These are phyloP conservation scores for Actias luna DNA, from an alignment of 2,888 invertebrate genomes.

Conservation along the genomic window DNA sequence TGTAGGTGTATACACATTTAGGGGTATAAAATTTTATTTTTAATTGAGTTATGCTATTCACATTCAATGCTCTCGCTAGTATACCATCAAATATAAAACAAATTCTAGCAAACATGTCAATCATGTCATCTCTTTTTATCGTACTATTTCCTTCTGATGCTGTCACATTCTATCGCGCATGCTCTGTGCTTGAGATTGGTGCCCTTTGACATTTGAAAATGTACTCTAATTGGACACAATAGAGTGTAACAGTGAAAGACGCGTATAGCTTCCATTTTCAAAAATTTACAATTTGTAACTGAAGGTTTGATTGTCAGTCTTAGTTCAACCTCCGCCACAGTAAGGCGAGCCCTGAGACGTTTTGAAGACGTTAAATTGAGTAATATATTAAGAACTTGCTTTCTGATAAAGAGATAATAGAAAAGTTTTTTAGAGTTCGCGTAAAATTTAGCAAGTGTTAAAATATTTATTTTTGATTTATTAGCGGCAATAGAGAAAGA, in stretches of 20 bases:
- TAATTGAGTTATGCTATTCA: not conserved
- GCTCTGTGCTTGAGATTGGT: constrained; percentile 42
- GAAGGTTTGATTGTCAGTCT: constrained; percentile 1
- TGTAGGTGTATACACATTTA: not conserved
- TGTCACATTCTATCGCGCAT: constrained; percentile 57
- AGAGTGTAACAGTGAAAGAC: constrained; percentile 37
- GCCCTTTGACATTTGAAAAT: constrained; percentile 43
- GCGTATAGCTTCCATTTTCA: constrained; percentile 26
- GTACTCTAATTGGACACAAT: constrained; percentile 37
- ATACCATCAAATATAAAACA: constrained; percentile 34
- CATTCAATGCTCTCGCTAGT: constrained; percentile 36
- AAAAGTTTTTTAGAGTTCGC: not conserved
- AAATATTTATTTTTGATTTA: not conserved
- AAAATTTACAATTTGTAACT: constrained; percentile 22
- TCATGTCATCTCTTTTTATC: constrained; percentile 38
- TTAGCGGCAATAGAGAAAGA: not conserved
- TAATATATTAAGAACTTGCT: not conserved
- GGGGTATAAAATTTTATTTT: not conserved
- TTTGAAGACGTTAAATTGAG: not conserved
- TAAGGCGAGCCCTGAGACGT: not conserved
- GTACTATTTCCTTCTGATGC: constrained; percentile 21
- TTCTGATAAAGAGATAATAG: not conserved
- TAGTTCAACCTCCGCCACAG: not conserved
- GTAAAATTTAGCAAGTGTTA: not conserved
- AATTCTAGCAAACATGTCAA: constrained; percentile 35